These are phyloP conservation scores for Drosophila novamexicana DNA, from an alignment of 1,140 invertebrate genomes.

Conservation along the genomic window DNA sequence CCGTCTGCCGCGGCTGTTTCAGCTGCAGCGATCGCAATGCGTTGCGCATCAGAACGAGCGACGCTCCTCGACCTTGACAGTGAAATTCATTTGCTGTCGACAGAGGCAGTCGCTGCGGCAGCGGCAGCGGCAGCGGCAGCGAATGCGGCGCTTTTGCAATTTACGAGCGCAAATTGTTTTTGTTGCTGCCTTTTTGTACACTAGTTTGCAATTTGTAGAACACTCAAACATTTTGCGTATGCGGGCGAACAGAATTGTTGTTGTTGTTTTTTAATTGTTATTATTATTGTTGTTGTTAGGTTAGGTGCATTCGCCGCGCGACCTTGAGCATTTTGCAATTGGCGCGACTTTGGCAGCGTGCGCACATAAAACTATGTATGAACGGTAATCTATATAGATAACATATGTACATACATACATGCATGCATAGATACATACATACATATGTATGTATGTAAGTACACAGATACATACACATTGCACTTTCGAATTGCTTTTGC, in stretches of 20 bases:
- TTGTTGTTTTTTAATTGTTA: slow-evolving; percentile 11
- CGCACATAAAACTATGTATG: slow-evolving; percentile 61
- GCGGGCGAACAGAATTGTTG: slow-evolving; percentile 33
- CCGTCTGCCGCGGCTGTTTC: slow-evolving; percentile 15
- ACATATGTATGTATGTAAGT: slow-evolving; percentile 5
- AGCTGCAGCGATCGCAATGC: slow-evolving; percentile 68
- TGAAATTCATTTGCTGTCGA: slow-evolving; percentile 74
- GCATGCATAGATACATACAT: neutral
- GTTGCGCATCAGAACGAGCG: slow-evolving; percentile 81
- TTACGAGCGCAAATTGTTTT: slow-evolving; percentile 72
- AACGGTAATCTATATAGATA: slow-evolving; percentile 8
- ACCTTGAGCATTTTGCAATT: slow-evolving; percentile 66
- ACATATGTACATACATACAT: slow-evolving; percentile 3
- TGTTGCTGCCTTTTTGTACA: slow-evolving; percentile 43
- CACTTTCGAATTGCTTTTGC: slow-evolving; percentile 27
- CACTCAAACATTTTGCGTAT: slow-evolving; percentile 73
- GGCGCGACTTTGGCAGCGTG: slow-evolving; percentile 67
- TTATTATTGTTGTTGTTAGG: slow-evolving; percentile 38
- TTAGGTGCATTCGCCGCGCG: slow-evolving; percentile 72
- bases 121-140: slow-evolving; percentile 27
- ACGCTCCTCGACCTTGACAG: slow-evolving; percentile 82
- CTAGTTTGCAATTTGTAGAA: slow-evolving; percentile 70
- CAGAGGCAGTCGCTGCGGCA: slow-evolving; percentile 30
- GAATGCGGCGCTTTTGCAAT: slow-evolving; percentile 72
- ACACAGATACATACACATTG: neutral